Evolutionary conservation across 1,140 invertebrate genomes (phyloP), one percentile per base, ranked within the genome.

Genomic region (Meloidogyne chitwoodi): DNA sequence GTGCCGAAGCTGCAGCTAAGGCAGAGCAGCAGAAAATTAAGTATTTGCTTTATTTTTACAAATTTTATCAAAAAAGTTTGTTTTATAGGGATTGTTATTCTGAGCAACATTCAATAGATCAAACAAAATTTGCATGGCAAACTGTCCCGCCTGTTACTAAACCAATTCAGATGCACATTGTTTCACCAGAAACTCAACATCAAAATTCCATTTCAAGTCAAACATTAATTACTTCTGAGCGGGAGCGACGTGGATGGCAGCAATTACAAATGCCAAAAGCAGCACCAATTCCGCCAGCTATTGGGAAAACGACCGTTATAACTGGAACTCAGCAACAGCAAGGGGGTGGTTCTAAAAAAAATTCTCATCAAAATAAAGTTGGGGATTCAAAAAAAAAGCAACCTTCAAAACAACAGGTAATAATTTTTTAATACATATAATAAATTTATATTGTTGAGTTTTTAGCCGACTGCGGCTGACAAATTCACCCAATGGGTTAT

Each of bases 401-500:
- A 31, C 2, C 56, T 3, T 19, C 24, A 68, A 68, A 27, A 12
- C 24, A 56, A n/a, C 48, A 68, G 16, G 29, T 31, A 31, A 19
- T 68, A 16, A 16, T 16, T 31, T 26, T 22, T 2, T 29, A n/a
- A 19, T 27, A 2, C 31, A 16, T 24, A 14, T 12, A 26, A 26
- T 6, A 19, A 44, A 69, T 41, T 19, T 34, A 24, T 8, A 31
- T 4, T 69, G 14, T 26, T 67, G 2, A 26, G 48, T 41, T n/a
- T 73, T 44, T 29, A 44, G 61, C 38, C 26, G 8, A 2, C n/a
- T 16, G 26, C 61, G 1, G 71, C 68, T 16, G 77, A 79, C 27
- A 62, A 66, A 69, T 81, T 81, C 19, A 73, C 69, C 11, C 48
- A 31, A 27, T 81, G 80, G 80, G 41, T 79, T 56, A 82, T 79